Base-by-base conservation (phyloP, 2,888 invertebrate genomes). In the Megaustenia siamemsis region DNA sequence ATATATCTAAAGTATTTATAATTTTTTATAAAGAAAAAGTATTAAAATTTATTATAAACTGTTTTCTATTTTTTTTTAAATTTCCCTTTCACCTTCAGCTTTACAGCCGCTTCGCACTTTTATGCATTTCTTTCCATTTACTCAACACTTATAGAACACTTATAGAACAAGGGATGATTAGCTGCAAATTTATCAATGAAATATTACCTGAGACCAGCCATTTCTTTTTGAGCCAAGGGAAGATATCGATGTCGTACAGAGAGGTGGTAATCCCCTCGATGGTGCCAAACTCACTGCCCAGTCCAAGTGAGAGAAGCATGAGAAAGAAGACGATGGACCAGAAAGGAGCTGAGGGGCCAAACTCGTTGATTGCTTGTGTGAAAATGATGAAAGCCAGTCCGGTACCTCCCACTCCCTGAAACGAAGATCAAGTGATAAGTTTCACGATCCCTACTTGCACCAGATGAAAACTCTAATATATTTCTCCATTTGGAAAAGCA, bases 311-410 rank as follows among this genome's bases (percentile, higher is more conserved):
- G 40, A 98, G 95, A 88, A 98, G 95, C 98, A 98, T 98, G 93
- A 98, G 95, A 95, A 98, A 98, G 96, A 98, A 98, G 86, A 98
- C 96, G 89, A 98, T 96, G 24, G 98, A 97, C 98, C 98, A 98
- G 94, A 98, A 97, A 24, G 98, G 98, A 0, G 98, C 97, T 2
- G 97, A 97, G 0, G 98, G 98, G 1, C 92, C 92, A 90, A 98
- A 95, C 94, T 98, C 97, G 49, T 98, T 97, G 92, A 98, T 98
- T 10, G 98, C 98, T 94, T 98, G 97, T 0, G 98, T 98, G 95
- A 98, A 98, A n/a, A 98, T 97, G 88, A 98, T 98, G 94, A 98
- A 98, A 0, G 98, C 98, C 76, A 98, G 95, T 0, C 98, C 98
- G 0, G 98, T 98, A 76, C 98, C 98, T 95, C 98, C 98, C 49